These are phyloP conservation scores for Triplophysa rosa DNA, from an alignment of 2,113 vertebrate species.

Conservation along the genomic window DNA sequence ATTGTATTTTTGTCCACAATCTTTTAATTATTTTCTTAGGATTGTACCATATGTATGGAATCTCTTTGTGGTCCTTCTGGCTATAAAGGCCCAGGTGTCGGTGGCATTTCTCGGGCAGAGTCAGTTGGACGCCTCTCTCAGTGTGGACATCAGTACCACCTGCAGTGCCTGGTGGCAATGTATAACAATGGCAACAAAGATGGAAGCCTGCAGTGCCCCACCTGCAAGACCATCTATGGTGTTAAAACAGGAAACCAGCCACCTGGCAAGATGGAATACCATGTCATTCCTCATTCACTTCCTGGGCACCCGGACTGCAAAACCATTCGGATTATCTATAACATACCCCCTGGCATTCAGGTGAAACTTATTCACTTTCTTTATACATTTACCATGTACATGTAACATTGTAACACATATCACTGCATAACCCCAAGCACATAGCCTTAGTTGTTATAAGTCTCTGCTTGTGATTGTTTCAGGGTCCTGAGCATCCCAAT, in stretches of 20 bases:
- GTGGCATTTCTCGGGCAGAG: conserved; percentile 78
- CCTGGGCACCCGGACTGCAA: conserved; percentile 93
- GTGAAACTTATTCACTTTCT: conserved; percentile 61
- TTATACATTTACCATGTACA: neutral
- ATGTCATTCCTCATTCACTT: conserved; percentile 92
- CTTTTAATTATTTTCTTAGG: conserved; percentile 65
- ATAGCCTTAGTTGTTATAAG: neutral
- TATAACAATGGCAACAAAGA: conserved; percentile 97
- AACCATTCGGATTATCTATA: conserved; percentile 96
- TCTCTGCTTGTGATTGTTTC: neutral
- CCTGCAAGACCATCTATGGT: conserved; percentile 96
- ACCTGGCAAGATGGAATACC: conserved; percentile 97
- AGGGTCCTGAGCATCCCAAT: conserved; percentile 94
- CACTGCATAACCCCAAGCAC: neutral
- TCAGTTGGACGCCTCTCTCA: conserved; percentile 87
- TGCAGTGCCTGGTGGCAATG: conserved; percentile 95
- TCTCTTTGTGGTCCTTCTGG: conserved; percentile 84
- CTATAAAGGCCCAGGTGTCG: conserved; percentile 85
- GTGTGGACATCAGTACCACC: conserved; percentile 90
- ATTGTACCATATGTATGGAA: conserved; percentile 98
- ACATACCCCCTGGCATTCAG: conserved; percentile 95
- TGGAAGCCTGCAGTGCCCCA: conserved; percentile 94
- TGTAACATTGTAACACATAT: neutral
- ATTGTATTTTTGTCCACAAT: neutral
- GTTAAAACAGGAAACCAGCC: conserved; percentile 97